Conservation (phyloP, 2,113 vertebrate genomes). For the Anser cygnoides region DNA sequence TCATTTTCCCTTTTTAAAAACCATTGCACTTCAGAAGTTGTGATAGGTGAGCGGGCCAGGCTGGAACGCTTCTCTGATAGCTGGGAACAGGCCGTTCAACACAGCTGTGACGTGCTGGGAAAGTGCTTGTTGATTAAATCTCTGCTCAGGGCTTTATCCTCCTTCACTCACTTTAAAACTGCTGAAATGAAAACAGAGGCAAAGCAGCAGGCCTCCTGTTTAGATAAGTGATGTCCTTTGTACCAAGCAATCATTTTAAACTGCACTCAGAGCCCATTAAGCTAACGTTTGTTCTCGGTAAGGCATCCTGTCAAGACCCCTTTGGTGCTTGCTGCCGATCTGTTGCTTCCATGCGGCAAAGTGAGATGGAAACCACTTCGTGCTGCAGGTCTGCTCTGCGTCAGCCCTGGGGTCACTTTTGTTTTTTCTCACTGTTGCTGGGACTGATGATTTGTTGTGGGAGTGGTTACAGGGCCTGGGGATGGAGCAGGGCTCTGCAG, state of each 20-base stretch:
- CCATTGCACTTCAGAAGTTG: not conserved
- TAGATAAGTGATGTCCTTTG: not conserved
- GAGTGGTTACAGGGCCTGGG: not conserved
- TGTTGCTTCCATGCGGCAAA: not conserved
- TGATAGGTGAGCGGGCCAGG: not conserved
- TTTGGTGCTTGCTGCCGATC: not conserved
- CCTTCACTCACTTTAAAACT: not conserved
- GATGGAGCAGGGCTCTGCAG: not conserved
- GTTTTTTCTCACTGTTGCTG: not conserved
- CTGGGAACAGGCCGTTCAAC: not conserved
- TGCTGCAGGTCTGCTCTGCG: not conserved
- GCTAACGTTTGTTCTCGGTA: not conserved
- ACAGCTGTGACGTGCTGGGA: not conserved
- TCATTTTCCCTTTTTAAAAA: not conserved
- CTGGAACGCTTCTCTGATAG: not conserved
- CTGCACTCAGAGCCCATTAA: not conserved
- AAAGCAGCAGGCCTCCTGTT: slow-evolving; percentile 11
- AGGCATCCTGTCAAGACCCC: not conserved
- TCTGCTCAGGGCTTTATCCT: not conserved
- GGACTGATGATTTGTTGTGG: not conserved
- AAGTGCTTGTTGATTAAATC: not conserved
- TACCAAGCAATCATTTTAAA: not conserved
- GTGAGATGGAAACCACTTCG: not conserved
- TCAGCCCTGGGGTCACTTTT: not conserved
- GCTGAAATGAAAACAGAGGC: slow-evolving; percentile 28